Base-by-base conservation (phyloP, 2,797 vertebrate species). In the Apogon talboti region DNA sequence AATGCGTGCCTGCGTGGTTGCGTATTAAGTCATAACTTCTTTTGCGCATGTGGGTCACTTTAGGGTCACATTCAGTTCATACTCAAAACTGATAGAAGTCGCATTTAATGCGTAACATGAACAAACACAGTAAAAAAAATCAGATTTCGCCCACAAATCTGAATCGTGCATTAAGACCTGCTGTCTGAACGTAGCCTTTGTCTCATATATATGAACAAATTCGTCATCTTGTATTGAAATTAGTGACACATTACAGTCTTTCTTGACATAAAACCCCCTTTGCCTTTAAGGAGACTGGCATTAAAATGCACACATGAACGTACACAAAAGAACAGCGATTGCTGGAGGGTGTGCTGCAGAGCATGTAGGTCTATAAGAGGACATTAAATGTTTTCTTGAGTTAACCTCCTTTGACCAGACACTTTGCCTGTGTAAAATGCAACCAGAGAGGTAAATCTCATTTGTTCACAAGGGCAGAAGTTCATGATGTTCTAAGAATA, bases 401-500 rank as follows among this genome's bases (percentile, higher is more conserved):
- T 74, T 71, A 77, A 71, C 76, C 57, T 79, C 72, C 54, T 58
- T 56, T 37, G 64, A 75, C 53, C 49, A 59, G 76, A 57, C 67
- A 37, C 13, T 56, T n/a, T 10, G 58, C 51, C 62, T 49, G 18
- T n/a, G 11, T 24, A 62, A 81, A 83, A 71, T 4, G 5, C 47
- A 65, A 55, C 43, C 66, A 74, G 40, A 67, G 30, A 79, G 70
- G 58, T 77, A 76, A 75, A 84, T 63, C 56, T 53, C 13, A 59
- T 86, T 77, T 72, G 51, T 33, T 76, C 74, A 57, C 67, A 80
- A 88, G 85, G 81, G 74, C 76, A 81, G 63, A 70, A 56, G 54
- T 74, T 82, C 71, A 73, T 72, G 58, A 47, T n/a, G 37, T 38
- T 66, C 78, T 82, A 89, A 89, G 90, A 88, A 89, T 89, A 86